Evolutionary conservation across 1,140 invertebrate species (phyloP).

Genomic region (Drosophila navojoa): DNA sequence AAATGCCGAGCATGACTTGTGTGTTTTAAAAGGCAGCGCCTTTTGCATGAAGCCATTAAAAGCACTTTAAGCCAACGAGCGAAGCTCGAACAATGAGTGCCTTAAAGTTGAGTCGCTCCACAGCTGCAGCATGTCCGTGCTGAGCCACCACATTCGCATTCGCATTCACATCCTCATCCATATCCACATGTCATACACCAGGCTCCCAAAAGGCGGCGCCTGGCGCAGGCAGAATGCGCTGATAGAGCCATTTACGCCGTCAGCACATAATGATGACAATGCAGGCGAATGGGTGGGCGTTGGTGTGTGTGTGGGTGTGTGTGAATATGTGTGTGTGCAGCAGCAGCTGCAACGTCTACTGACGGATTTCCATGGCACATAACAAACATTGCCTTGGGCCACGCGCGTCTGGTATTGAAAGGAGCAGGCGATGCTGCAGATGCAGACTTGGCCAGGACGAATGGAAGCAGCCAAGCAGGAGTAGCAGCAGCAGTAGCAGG

Average conservation of each 20-base stretch:
- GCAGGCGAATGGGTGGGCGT: conserved; percentile 20
- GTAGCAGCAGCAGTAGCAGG: conserved; percentile 10
- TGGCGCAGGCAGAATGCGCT: conserved; percentile 58
- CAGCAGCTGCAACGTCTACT: conserved; percentile 68
- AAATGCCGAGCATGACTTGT: conserved; percentile 54
- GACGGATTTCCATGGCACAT: conserved; percentile 76
- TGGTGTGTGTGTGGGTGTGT: conserved; percentile 6
- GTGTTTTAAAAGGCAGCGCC: conserved; percentile 26
- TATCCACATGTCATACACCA: conserved; percentile 60
- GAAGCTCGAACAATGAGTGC: conserved; percentile 42
- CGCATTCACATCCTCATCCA: conserved; percentile 1
- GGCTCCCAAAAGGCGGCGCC: conserved; percentile 37
- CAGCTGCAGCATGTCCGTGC: conserved; percentile 23
- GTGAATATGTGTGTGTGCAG: conserved; percentile 4
- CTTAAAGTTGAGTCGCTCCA: conserved; percentile 49
- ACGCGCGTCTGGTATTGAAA: conserved; percentile 40
- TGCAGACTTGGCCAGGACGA: conserved; percentile 30
- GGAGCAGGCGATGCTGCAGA: conserved; percentile 39
- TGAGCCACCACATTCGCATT: background rate
- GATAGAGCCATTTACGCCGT: conserved; percentile 81
- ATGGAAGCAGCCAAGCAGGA: conserved; percentile 34
- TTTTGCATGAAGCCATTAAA: conserved; percentile 71
- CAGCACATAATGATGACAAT: conserved; percentile 79
- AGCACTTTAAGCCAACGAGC: conserved; percentile 68
- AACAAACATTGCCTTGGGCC: conserved; percentile 64